These are phyloP conservation scores for Bemisia tabaci DNA, from an alignment of 1,140 invertebrate species.

Conservation along the genomic window DNA sequence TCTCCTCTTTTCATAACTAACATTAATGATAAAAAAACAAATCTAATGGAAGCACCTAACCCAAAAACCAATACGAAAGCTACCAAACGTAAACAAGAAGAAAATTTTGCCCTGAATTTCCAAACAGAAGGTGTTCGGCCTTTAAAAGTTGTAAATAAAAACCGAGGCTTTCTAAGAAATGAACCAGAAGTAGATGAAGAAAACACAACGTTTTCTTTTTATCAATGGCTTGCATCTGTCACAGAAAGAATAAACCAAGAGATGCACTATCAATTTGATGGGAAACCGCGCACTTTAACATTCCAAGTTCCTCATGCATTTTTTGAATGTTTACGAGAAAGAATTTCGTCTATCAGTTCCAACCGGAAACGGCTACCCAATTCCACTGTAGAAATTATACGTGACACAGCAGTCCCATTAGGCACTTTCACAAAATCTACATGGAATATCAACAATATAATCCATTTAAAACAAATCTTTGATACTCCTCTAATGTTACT, in stretches of 20 bases:
- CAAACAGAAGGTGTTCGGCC: neutral
- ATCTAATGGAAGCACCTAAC: neutral
- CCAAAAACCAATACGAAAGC: neutral
- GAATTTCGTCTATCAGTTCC: conserved; percentile 46
- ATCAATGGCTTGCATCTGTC: conserved; percentile 54
- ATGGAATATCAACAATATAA: conserved; percentile 58
- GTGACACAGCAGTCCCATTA: conserved; percentile 47
- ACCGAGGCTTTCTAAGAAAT: neutral
- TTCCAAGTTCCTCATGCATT: conserved; percentile 56
- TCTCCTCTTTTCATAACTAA: neutral
- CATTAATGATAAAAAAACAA: neutral
- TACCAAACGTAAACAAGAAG: conserved; percentile 2
- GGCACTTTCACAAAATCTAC: conserved; percentile 58
- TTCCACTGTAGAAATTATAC: conserved; percentile 38
- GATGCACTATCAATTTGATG: conserved; percentile 62
- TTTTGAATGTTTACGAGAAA: conserved; percentile 53
- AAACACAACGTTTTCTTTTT: conserved; percentile 37
- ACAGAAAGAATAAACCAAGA: conserved; percentile 64
- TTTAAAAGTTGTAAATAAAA: neutral
- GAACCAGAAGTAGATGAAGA: conserved; percentile 13
- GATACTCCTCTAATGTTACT: conserved; percentile 50
- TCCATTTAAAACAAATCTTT: conserved; percentile 63
- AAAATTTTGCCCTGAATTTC: neutral
- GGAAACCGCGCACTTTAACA: conserved; percentile 50
- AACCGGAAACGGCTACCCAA: conserved; percentile 55